Conservation (phyloP, 2,888 invertebrate genomes). For the Eristalis tenax region DNA sequence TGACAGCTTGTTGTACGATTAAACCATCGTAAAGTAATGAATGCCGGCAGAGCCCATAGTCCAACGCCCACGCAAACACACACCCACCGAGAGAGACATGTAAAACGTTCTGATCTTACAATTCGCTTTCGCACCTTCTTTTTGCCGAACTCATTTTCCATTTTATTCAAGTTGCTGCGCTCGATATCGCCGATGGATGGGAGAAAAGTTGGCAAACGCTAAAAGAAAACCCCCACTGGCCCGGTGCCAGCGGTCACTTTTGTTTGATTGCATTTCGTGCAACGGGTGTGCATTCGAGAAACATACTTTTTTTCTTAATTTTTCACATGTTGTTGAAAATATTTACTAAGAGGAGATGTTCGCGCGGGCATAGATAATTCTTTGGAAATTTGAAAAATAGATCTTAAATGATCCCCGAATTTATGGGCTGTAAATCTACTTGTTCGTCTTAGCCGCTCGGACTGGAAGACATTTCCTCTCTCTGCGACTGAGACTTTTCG, state of each 20-base stretch:
- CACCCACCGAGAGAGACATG: background rate
- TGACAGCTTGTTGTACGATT: constrained; percentile 17
- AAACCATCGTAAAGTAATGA: constrained; percentile 15
- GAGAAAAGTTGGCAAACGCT: constrained; percentile 25
- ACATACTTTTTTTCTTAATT: background rate
- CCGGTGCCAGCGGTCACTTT: constrained; percentile 31
- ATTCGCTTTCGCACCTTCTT: background rate
- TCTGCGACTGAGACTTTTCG: background rate
- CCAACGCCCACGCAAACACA: background rate
- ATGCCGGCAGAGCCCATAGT: background rate
- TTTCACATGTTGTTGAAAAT: background rate
- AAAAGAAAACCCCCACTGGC: constrained; percentile 42
- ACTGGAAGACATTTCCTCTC: background rate
- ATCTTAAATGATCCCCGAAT: background rate
- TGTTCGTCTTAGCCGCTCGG: background rate
- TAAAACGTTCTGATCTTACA: constrained; percentile 15
- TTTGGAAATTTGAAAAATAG: background rate
- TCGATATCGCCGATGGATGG: background rate
- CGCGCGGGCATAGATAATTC: background rate
- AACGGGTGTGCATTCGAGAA: constrained; percentile 3
- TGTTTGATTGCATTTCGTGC: constrained; percentile 46
- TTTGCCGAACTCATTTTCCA: background rate
- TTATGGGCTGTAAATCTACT: background rate
- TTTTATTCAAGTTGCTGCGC: background rate
- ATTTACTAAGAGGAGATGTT: background rate